phyloP scores from a whole-genome alignment of 2,888 invertebrate genomes.

The Scaptomyza caliginosa region DNA sequence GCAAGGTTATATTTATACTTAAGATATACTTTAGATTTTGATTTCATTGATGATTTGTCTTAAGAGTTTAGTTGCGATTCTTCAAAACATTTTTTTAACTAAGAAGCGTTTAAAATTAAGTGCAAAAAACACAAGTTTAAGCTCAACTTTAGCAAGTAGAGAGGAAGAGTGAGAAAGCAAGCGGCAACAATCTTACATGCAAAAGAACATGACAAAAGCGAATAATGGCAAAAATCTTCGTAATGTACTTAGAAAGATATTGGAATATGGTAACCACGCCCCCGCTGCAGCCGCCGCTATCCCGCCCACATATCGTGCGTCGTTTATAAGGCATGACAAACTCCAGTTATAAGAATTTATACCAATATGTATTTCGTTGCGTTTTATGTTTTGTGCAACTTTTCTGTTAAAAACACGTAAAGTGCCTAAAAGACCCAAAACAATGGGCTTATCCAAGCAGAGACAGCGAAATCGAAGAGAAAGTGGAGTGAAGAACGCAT shows the following conservation, averaged over 20 bases:
- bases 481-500: conserved; percentile 22
- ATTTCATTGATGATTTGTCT: conserved; percentile 45
- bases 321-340: conserved; percentile 36
- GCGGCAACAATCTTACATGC: not conserved
- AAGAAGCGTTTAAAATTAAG: conserved; percentile 53
- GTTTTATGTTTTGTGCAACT: conserved; percentile 39
- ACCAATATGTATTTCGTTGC: conserved; percentile 10
- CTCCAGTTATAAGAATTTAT: conserved; percentile 47
- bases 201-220: conserved; percentile 1
- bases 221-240: conserved; percentile 3
- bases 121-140: conserved; percentile 41
- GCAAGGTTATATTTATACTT: conserved; percentile 29
- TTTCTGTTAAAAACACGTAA: conserved; percentile 77
- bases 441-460: conserved; percentile 4
- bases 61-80: conserved; percentile 44
- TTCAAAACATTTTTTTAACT: conserved; percentile 31
- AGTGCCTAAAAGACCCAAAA: conserved; percentile 62
- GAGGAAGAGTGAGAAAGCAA: not conserved
- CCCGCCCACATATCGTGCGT: conserved; percentile 13
- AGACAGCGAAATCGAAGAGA: not conserved
- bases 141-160: conserved; percentile 47
- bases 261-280: conserved; percentile 1
- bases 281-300: not conserved
- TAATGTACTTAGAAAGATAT: conserved; percentile 42
- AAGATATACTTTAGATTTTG: conserved; percentile 54